Conservation (phyloP, 1,140 invertebrate species). For the Mycetomoellerius zeteki region DNA sequence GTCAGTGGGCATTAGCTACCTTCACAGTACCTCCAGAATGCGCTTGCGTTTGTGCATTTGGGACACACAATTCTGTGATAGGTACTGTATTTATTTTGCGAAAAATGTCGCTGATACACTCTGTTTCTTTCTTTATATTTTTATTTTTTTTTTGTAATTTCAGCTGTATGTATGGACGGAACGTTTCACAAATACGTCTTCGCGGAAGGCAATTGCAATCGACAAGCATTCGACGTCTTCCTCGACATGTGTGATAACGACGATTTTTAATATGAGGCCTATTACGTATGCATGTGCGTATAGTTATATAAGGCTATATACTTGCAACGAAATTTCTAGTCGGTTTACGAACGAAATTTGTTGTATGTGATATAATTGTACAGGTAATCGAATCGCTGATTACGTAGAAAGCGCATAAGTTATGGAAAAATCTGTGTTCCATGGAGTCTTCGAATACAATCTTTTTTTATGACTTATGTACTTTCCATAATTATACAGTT, state of each 20-base stretch:
- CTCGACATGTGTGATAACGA: conserved; percentile 95
- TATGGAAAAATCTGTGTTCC: conserved; percentile 13
- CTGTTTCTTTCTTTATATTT: background rate
- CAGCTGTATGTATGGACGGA: conserved; percentile 96
- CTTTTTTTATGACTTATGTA: conserved; percentile 56
- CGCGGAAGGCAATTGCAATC: conserved; percentile 93
- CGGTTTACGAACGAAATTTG: conserved; percentile 61
- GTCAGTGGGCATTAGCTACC: conserved; percentile 94
- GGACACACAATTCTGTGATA: conserved; percentile 91
- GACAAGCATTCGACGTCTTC: conserved; percentile 94
- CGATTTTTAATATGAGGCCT: conserved; percentile 87
- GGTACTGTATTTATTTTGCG: conserved; percentile 86
- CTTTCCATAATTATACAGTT: conserved; percentile 48
- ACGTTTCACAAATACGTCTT: conserved; percentile 98
- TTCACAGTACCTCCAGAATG: conserved; percentile 95
- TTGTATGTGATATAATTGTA: conserved; percentile 47
- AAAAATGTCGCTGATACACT: conserved; percentile 7
- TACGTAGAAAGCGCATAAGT: conserved; percentile 58
- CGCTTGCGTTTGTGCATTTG: conserved; percentile 95
- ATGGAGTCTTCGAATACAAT: background rate
- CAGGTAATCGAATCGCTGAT: conserved; percentile 56
- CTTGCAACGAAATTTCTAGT: conserved; percentile 70
- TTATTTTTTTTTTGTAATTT: conserved; percentile 84
- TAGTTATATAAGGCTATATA: conserved; percentile 44
- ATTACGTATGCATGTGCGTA: background rate